Base-by-base conservation (phyloP, 2,797 vertebrate genomes). In the Sylvia borin region DNA sequence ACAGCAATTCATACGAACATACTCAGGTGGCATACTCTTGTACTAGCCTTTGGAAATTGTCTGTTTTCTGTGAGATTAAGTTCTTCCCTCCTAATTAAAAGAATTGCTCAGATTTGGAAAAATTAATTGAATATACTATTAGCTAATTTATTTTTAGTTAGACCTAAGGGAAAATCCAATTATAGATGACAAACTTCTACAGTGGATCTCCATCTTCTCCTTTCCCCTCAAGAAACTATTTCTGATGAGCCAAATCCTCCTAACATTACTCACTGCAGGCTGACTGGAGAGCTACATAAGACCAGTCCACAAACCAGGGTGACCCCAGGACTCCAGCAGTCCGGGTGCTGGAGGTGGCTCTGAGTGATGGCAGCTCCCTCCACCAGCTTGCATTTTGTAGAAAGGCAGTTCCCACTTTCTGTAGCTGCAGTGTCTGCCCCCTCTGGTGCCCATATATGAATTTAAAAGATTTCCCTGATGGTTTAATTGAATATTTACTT, bases 51-150 rank as follows among this genome's bases (percentile, higher is more conserved):
- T 93, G 67, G 53, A 96, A 97, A 94, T 90, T 75, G 48, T 91
- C 93, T 92, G 82, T 94, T 92, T 96, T 97, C 90, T 86, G 51
- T 70, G 85, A 97, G 91, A 95, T 95, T 93, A 90, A 75, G 32
- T 92, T 96, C 89, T 92, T 93, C 66, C 54, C 82, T 92, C 51
- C 93, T 96, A 93, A 96, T 96, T 96, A 96, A 94, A 94, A 92
- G 40, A 91, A 96, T 91, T 92, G 73, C 85, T 96, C 62, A 66
- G 66, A 95, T 90, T 93, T 62, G 53, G 85, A 66, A 96, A 92
- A 96, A 94, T 93, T 97, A 97, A 97, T 96, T 96, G 95, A 91
- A 94, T 94, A 93, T 94, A 92, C 64, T 92, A 95, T 95, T 94
- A 96, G 70, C 75, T 94, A 90, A 96, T 97, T 95, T 96, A 96